Evolutionary conservation across 2,797 vertebrate species (phyloP), one percentile per base, ranked within the genome.

Genomic region (Acomys russatus): DNA sequence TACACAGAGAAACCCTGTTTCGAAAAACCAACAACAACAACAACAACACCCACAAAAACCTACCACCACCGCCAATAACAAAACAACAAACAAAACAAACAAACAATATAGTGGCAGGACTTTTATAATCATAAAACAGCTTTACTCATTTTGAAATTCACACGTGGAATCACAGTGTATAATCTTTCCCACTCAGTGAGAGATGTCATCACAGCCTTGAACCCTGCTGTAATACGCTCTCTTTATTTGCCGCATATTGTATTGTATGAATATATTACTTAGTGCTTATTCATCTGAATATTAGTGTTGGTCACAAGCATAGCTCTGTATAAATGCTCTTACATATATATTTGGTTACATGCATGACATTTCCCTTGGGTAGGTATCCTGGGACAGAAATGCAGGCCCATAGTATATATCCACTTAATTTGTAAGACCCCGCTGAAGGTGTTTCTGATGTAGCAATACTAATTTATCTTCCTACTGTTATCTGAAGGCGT

Each of bases 71-170:
- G 4, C 44, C 44, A 44, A n/a, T n/a, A n/a, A n/a, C 44, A 44
- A 44, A 44, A 44, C 44, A 44, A 44, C 3, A 44, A 44, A 44
- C 44, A 44, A 44, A 44, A 44, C 44, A 44, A 44, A 44, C 44
- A 44, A 44, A 44, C 44, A 44, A 44, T 3, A 38, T 6, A 79
- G 33, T 68, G 0, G 35, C 61, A 30, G 38, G 25, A 82, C 3
- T 49, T 64, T 2, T 33, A 66, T 66, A 92, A 80, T 33, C 66
- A 33, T 35, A 63, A 8, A 44, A 86, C 84, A 83, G 15, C 1
- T 77, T 97, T 80, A 30, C 18, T 89, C 1, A 35, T 76, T 96
- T 80, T 88, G 30, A 94, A 73, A 38, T 54, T 80, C 9, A n/a
- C 49, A n/a, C 85, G 87, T 82, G 23, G 71, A 86, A 44, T 90